Conservation (phyloP, 2,888 invertebrate genomes). For the Xylota segnis region DNA sequence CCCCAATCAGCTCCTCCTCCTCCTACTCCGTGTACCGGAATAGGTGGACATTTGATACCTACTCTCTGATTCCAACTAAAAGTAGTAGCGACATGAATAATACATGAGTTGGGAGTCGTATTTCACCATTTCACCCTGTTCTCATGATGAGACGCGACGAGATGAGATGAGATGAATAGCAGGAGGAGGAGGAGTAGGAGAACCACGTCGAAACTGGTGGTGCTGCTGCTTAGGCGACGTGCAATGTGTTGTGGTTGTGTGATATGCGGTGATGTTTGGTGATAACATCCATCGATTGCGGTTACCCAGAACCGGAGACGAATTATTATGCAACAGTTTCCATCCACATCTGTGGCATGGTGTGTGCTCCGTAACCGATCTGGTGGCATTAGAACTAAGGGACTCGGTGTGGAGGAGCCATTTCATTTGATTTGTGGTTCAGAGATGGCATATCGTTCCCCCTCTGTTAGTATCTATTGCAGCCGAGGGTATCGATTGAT, state of each 20-base stretch:
- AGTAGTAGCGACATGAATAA: conserved; percentile 55
- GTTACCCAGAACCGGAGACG: conserved; percentile 60
- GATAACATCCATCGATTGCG: conserved; percentile 72
- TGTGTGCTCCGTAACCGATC: conserved; percentile 13
- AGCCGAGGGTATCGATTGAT: conserved; percentile 50
- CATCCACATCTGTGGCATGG: conserved; percentile 26
- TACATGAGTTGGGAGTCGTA: conserved; percentile 61
- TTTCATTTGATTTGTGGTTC: conserved; percentile 32
- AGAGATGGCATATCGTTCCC: conserved; percentile 13
- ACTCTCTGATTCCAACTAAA: conserved; percentile 21
- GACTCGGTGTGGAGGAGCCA: neutral
- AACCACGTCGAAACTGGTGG: conserved; percentile 23
- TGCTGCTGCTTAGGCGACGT: conserved; percentile 21
- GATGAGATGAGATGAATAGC: conserved; percentile 9
- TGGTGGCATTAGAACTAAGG: conserved; percentile 17
- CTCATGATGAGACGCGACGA: conserved; percentile 3
- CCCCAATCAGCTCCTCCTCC: neutral
- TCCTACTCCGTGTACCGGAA: too few species aligned
- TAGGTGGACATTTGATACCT: conserved; percentile 60
- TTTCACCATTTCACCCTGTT: conserved; percentile 39
- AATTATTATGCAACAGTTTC: conserved; percentile 69
- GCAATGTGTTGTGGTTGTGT: conserved; percentile 71
- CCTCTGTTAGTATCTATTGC: conserved; percentile 32
- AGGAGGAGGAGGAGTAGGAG: too few species aligned
- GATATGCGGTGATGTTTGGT: conserved; percentile 71